Evolutionary conservation across 2,888 invertebrate species (phyloP).

Genomic region (Campoplex nolae): DNA sequence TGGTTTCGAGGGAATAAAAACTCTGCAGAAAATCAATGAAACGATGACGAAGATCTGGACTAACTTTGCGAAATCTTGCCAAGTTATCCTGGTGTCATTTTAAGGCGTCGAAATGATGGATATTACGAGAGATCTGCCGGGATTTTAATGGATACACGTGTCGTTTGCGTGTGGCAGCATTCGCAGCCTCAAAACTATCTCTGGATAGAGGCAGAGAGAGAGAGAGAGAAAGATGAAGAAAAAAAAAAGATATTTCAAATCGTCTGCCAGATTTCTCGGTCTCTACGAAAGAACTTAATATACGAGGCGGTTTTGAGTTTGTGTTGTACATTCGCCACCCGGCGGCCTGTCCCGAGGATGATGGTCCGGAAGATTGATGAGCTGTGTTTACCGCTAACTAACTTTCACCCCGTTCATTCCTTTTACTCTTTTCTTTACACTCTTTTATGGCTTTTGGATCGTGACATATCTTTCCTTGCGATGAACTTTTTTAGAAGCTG

Average conservation of each 20-base stretch:
- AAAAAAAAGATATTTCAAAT: conserved; percentile 76
- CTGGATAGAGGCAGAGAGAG: neutral
- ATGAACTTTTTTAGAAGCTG: neutral
- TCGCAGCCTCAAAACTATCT: conserved; percentile 35
- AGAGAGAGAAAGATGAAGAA: neutral
- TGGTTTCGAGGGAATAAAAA: neutral
- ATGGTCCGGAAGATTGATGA: conserved; percentile 83
- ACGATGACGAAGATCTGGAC: too few species aligned
- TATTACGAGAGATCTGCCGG: conserved; percentile 43
- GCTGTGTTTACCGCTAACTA: conserved; percentile 80
- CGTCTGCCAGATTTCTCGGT: conserved; percentile 68
- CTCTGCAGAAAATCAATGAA: neutral
- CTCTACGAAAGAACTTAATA: conserved; percentile 67
- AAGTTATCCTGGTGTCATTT: neutral
- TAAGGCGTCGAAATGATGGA: conserved; percentile 47
- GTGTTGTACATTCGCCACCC: conserved; percentile 68
- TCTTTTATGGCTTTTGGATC: conserved; percentile 24
- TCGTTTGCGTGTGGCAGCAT: conserved; percentile 66
- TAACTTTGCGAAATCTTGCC: neutral
- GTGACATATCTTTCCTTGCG: conserved; percentile 7
- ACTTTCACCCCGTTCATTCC: conserved; percentile 61
- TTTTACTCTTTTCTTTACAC: conserved; percentile 18
- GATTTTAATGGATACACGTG: conserved; percentile 80
- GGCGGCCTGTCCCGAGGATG: conserved; percentile 74
- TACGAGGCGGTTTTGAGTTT: conserved; percentile 61